These are phyloP conservation scores for Palythoa heliodiscus DNA, from an alignment of 92 coral and sea anemone species.

Conservation along the genomic window DNA sequence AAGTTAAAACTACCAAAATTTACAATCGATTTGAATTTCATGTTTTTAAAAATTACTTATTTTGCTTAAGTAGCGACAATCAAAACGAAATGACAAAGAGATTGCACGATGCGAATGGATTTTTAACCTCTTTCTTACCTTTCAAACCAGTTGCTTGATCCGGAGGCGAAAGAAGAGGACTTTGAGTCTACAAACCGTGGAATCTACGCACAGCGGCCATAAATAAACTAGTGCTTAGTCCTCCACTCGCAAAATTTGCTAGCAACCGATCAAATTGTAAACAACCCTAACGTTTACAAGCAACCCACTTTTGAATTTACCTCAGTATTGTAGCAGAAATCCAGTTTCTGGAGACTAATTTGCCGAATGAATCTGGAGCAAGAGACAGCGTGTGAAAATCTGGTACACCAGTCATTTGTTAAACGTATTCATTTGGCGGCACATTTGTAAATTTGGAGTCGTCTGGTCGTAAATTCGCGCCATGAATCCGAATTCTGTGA, in stretches of 20 bases:
- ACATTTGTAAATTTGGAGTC: not conserved
- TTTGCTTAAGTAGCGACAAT: not conserved
- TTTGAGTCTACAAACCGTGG: not conserved
- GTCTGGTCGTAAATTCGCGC: not conserved
- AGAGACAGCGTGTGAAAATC: not conserved
- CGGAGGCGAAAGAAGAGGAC: slow-evolving; percentile 37
- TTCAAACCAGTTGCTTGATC: slow-evolving; percentile 35
- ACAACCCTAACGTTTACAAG: not conserved
- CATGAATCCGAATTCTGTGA: not conserved
- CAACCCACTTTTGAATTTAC: not conserved
- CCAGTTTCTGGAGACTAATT: not conserved
- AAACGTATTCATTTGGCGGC: not conserved
- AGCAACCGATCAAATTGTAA: slow-evolving; percentile 21
- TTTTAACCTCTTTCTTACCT: slow-evolving; percentile 21
- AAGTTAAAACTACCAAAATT: not conserved
- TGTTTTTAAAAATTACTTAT: not conserved
- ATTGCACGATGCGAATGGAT: slow-evolving; percentile 25
- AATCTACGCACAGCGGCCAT: slow-evolving; percentile 27
- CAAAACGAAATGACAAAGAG: not conserved
- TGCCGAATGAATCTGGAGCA: not conserved
- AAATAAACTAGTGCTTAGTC: slow-evolving; percentile 11
- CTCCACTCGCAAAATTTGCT: not conserved
- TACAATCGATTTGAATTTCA: not conserved
- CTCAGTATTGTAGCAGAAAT: not conserved
- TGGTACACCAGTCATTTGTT: not conserved